Conservation (phyloP, 1,140 invertebrate species). For the Zophobas atratus region DNA sequence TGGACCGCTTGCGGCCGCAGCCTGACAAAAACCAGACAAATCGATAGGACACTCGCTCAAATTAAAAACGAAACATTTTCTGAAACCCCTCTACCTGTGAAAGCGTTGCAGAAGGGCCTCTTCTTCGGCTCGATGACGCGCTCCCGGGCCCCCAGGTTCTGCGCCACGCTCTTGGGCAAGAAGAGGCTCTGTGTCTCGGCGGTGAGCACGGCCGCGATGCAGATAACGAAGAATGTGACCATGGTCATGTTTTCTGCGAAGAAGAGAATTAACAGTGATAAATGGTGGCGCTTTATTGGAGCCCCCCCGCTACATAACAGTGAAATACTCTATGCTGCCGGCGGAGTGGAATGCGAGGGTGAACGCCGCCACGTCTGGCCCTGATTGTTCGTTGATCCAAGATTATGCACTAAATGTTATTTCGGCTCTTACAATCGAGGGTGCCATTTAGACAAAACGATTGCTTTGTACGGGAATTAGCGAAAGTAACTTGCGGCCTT, state of each 20-base stretch:
- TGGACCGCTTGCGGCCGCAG: constrained; percentile 78
- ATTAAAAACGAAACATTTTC: too few relatives aligned
- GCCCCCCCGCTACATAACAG: constrained; percentile 60
- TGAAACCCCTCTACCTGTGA: constrained; percentile 73
- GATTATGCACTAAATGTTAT: constrained; percentile 37
- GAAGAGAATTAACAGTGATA: constrained; percentile 62
- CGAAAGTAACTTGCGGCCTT: neutral
- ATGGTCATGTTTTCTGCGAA: constrained; percentile 59
- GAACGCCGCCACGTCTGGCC: constrained; percentile 58
- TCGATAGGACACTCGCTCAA: too few relatives aligned
- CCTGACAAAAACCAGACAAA: constrained; percentile 68
- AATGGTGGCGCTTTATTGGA: constrained; percentile 63
- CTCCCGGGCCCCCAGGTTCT: constrained; percentile 54
- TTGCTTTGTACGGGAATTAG: constrained; percentile 15
- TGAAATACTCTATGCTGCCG: constrained; percentile 64
- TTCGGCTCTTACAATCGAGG: constrained; percentile 22
- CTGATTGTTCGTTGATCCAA: constrained; percentile 43
- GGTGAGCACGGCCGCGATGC: constrained; percentile 46
- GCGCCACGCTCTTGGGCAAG: constrained; percentile 61
- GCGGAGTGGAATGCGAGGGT: constrained; percentile 62
- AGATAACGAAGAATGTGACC: constrained; percentile 53
- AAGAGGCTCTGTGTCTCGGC: constrained; percentile 57
- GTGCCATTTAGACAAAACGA: constrained; percentile 25
- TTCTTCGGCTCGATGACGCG: constrained; percentile 71
- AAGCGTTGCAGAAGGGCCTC: constrained; percentile 82